Evolutionary conservation across 2,113 vertebrate genomes (phyloP), one percentile per base, ranked within the genome.

Genomic region (Microtus ochrogaster): DNA sequence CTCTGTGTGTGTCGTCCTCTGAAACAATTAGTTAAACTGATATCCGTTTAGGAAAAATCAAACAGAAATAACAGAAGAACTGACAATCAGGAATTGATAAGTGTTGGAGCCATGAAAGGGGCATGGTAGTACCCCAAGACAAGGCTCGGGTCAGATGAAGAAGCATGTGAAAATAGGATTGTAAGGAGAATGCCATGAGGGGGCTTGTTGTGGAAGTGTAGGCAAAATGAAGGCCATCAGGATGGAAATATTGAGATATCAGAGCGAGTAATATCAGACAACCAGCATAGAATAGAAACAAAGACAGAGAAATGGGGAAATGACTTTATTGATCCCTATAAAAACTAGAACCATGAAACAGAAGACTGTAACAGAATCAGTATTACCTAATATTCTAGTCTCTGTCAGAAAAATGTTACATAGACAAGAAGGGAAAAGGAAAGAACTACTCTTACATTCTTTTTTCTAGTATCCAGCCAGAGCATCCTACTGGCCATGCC

Each of bases 41-140:
- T 55, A 76, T 41, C 41, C 2, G 3, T 26, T 90, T n/a, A 68
- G 47, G 36, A 87, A 44, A 95, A 89, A 81, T 28, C 66, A 95
- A 94, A 55, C 33, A 92, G 70, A 95, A 94, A 89, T 70, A 85
- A 66, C 44, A 92, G 26, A 85, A 52, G 47, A 89, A 3, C 30
- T 86, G 84, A 90, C 47, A n/a, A 93, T 96, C 66, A 81, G 63
- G 78, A 85, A 72, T 49, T 81, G n/a, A 58, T 74, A 39, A 94
- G 90, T 78, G 76, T 92, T 65, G 90, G 52, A 94, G 36, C 36
- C 41, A 72, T 0, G 2, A 77, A 91, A 66, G 72, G 13, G 6
- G 4, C 39, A 44, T 41, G 8, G 3, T 28, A 70, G 24, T 44
- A 2, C 5, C 28, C 76, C 61, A 44, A 44, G 47, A 78, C 1